phyloP scores from a whole-genome alignment of 2,797 vertebrate species.

The Helicolenus hilgendorfi region DNA sequence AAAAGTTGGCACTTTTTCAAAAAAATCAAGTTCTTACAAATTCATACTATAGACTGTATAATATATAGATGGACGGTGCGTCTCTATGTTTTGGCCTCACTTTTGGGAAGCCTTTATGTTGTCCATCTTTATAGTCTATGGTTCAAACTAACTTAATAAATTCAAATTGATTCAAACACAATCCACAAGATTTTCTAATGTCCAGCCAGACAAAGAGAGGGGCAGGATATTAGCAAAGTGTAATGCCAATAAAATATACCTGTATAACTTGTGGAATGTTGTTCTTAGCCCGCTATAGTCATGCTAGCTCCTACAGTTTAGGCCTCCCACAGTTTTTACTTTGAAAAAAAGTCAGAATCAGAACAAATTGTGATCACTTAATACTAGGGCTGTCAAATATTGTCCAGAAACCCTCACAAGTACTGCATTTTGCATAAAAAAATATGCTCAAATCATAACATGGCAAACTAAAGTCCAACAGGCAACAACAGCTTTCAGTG shows the following conservation, averaged over 20 bases:
- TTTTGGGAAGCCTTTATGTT: not conserved
- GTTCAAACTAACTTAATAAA: not conserved
- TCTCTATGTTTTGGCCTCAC: not conserved
- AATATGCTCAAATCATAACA: no score
- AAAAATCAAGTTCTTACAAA: not conserved
- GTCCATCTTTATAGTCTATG: not conserved
- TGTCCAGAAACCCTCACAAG: accelerated
- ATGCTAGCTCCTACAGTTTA: not conserved
- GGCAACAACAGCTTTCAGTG: no score
- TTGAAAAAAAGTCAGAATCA: not conserved
- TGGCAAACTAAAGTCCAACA: no score
- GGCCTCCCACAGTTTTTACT: not conserved
- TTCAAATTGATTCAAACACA: not conserved
- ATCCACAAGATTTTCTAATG: not conserved
- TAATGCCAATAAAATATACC: not conserved
- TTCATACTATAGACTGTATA: not conserved
- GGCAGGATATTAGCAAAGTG: not conserved
- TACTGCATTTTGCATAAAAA: no score
- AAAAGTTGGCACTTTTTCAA: not conserved
- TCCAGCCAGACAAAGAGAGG: not conserved
- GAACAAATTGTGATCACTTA: no score
- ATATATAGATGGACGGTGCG: no score
- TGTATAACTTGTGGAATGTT: not conserved
- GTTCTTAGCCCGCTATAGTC: no score
- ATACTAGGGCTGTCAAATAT: no score